These are phyloP conservation scores for Scolanthus callimorphus DNA, from an alignment of 92 coral and sea anemone genomes.

Conservation along the genomic window DNA sequence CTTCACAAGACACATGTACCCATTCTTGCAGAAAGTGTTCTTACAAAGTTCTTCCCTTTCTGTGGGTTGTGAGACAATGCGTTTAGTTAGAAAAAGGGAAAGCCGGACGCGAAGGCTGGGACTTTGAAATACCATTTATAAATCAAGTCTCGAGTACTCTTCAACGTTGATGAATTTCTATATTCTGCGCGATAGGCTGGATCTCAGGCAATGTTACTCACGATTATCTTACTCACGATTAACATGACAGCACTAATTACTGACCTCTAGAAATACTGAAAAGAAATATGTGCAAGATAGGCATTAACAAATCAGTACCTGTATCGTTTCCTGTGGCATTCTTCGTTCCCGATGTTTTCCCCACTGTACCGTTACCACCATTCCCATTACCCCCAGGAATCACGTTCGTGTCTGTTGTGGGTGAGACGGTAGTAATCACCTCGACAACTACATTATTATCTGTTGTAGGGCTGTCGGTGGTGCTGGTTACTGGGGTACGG, in stretches of 20 bases:
- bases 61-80: background rate
- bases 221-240: too few species aligned
- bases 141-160: too few species aligned
- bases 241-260: too few species aligned
- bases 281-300: too few species aligned
- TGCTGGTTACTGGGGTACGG: background rate
- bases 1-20: slow-evolving; percentile 44
- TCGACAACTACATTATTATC: slow-evolving; percentile 6
- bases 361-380: slow-evolving; percentile 23
- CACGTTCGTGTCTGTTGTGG: background rate
- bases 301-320: slow-evolving; percentile 14
- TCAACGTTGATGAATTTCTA: too few species aligned
- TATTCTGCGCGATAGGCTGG: too few species aligned
- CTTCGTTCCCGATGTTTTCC: slow-evolving; percentile 29
- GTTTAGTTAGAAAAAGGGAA: too few species aligned
- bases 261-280: too few species aligned
- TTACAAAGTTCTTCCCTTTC: slow-evolving; percentile 19
- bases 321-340: slow-evolving; percentile 10
- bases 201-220: too few species aligned
- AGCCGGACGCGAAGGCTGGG: too few species aligned
- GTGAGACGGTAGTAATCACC: background rate
- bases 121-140: too few species aligned
- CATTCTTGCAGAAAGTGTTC: slow-evolving; percentile 34
- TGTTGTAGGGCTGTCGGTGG: background rate
- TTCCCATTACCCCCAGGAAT: background rate